Evolutionary conservation across 2,113 vertebrate genomes (phyloP), one percentile per base, ranked within the genome.

Genomic region (sheep (Ovis aries)): DNA sequence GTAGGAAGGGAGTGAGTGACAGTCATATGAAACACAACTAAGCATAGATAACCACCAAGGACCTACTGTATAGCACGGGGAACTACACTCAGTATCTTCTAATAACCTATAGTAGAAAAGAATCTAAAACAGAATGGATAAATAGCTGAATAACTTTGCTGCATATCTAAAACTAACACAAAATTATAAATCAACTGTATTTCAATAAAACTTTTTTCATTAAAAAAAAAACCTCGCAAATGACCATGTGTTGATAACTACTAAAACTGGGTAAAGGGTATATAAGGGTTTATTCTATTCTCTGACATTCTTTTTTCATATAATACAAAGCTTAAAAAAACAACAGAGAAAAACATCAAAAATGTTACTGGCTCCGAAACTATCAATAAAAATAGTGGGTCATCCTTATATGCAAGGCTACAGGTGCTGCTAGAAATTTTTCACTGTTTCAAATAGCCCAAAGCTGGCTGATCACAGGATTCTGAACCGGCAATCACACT

Each of bases 301-400:
- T 93, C 81, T 77, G 81, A 55, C 8, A 71, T 95, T 94, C 36
- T 91, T 16, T 33, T 95, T n/a, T 90, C 60, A 67, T 29, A 50
- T 59, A 94, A 89, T 36, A 95, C 64, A 97, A 94, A 88, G 48
- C 29, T 88, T 88, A 48, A 81, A 64, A 90, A 83, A 74, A 86
- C 9, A 19, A 1, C 2, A 21, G 60, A 95, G 40, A 88, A 19
- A 81, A 77, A 53, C 40, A 83, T 33, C n/a, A 19, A 85, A 94
- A 95, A 67, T 82, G 23, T 55, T 45, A 67, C 10, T 78, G 29
- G 53, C 91, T 94, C 52, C 27, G 83, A 88, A 95, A 88, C 33
- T 52, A 83, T 53, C 57, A 83, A 89, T 74, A 90, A 84, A 94
- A 88, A 91, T 2, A 82, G 31, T 77, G 5, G 7, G n/a, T 53